These are phyloP conservation scores for Eilema depressum DNA, from an alignment of 2,888 invertebrate genomes.

Conservation along the genomic window DNA sequence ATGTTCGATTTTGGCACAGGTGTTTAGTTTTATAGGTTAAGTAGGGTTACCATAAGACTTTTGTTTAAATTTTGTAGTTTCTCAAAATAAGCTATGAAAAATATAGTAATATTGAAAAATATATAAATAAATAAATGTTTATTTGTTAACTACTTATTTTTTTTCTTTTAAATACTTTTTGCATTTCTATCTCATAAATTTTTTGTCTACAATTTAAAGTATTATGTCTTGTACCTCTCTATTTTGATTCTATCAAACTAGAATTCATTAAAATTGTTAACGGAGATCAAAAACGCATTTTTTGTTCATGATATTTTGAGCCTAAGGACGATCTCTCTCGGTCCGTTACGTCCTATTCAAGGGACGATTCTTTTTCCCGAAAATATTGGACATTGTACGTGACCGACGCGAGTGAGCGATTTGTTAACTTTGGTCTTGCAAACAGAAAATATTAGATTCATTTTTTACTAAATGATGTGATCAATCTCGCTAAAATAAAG, in stretches of 20 bases:
- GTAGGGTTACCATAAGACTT: not conserved
- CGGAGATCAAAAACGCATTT: not conserved
- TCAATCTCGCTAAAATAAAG: not conserved
- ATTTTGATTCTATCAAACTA: too few relatives aligned
- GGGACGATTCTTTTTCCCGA: not conserved
- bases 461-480: not conserved
- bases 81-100: not conserved
- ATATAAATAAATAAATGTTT: not conserved
- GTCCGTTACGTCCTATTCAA: not conserved
- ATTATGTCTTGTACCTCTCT: too few relatives aligned
- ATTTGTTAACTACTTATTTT: too few relatives aligned
- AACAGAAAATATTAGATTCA: not conserved
- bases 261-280: not conserved
- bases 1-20: slow-evolving; percentile 18
- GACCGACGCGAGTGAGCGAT: not conserved
- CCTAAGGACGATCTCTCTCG: not conserved
- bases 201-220: too few relatives aligned
- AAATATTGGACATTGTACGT: not conserved
- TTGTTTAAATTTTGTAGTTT: not conserved
- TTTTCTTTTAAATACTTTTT: too few relatives aligned
- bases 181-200: too few relatives aligned
- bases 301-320: not conserved
- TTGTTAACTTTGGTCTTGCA: not conserved
- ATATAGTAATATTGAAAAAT: not conserved
- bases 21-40: not conserved